phyloP scores from a whole-genome alignment of 2,797 vertebrate genomes.

The Sphaeramia orbicularis region DNA sequence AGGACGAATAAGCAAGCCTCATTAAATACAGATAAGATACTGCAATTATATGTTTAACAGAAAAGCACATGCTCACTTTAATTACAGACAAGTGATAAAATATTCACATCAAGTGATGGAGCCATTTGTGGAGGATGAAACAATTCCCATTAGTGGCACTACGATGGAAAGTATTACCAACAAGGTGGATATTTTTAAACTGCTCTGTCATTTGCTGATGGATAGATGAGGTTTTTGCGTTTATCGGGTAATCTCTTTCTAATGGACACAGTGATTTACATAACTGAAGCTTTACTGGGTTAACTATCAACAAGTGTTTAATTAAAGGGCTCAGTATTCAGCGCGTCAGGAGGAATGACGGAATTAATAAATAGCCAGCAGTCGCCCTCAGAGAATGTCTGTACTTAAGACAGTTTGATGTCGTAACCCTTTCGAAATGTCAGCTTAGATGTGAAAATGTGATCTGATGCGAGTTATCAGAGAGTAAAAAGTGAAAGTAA shows the following conservation, averaged over 20 bases:
- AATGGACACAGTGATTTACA: slow-evolving; percentile 12
- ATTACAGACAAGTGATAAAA: slow-evolving; percentile 70
- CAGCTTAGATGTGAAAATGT: slow-evolving; percentile 37
- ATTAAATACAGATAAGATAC: slow-evolving; percentile 42
- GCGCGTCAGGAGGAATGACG: slow-evolving; percentile 6
- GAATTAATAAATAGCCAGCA: slow-evolving; percentile 9
- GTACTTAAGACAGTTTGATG: slow-evolving; percentile 12
- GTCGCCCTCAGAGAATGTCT: not conserved
- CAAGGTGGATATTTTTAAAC: slow-evolving; percentile 72
- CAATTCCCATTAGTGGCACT: slow-evolving; percentile 78
- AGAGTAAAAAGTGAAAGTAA: slow-evolving; percentile 11
- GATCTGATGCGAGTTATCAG: slow-evolving; percentile 32
- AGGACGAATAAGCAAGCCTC: slow-evolving; percentile 2
- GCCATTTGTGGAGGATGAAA: slow-evolving; percentile 70
- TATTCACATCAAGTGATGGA: slow-evolving; percentile 72
- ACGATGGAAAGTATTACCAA: slow-evolving; percentile 73
- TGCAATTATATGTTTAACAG: slow-evolving; percentile 42
- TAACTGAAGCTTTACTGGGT: slow-evolving; percentile 23
- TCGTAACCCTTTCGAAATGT: slow-evolving; percentile 21
- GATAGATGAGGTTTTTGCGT: slow-evolving; percentile 53
- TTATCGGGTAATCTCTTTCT: slow-evolving; percentile 51
- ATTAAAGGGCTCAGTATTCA: slow-evolving; percentile 25
- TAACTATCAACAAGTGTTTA: slow-evolving; percentile 28
- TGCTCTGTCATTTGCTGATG: slow-evolving; percentile 75
- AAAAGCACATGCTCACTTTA: slow-evolving; percentile 70